Percentiles rank a stretch among this genome's conserved stretches.
phyloP scores from a whole-genome alignment of 1,140 invertebrate genomes.

The Drosophila pseudoobscura region DNA sequence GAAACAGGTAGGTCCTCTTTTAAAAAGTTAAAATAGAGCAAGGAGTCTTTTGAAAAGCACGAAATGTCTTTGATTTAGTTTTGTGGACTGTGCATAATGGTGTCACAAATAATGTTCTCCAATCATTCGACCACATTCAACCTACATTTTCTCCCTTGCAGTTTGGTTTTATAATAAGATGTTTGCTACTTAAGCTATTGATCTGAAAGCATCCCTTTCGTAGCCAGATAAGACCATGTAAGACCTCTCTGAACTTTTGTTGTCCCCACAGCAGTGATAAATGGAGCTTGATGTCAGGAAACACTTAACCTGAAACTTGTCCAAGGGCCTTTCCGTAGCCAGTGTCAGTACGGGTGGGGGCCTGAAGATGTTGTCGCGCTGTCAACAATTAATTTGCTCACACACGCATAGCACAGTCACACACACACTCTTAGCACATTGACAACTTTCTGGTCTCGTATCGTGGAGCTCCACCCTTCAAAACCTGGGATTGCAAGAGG shows the following conservation, averaged over 20 bases:
- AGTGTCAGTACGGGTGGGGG: conserved; percentile 5
- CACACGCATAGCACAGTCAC: conserved; percentile 10
- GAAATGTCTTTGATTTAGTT: too few relatives aligned
- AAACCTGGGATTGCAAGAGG: conserved; percentile 22
- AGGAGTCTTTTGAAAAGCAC: too few relatives aligned
- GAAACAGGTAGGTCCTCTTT: too few relatives aligned
- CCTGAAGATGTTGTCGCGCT: conserved; percentile 51
- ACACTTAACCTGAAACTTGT: conserved; percentile 53
- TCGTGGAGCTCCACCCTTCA: not conserved
- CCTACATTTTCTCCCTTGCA: too few relatives aligned
- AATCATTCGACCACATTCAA: too few relatives aligned
- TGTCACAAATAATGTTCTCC: too few relatives aligned
- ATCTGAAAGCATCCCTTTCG: conserved; percentile 15
- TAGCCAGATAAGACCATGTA: conserved; percentile 17
- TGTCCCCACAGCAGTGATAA: conserved; percentile 47
- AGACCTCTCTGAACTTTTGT: conserved; percentile 49
- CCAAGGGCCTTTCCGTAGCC: conserved; percentile 6
- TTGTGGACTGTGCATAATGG: too few relatives aligned
- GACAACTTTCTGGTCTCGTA: conserved; percentile 22
- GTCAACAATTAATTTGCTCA: conserved; percentile 74
- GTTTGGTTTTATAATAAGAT: not conserved
- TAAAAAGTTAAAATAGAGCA: too few relatives aligned
- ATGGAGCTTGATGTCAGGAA: conserved; percentile 53
- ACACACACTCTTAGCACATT: conserved; percentile 18
- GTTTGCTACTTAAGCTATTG: conserved; percentile 8